Percentiles rank a stretch among this genome's conserved stretches.
These are phyloP conservation scores for Ptyas mucosa DNA, from an alignment of 2,113 vertebrate genomes.

Conservation along the genomic window DNA sequence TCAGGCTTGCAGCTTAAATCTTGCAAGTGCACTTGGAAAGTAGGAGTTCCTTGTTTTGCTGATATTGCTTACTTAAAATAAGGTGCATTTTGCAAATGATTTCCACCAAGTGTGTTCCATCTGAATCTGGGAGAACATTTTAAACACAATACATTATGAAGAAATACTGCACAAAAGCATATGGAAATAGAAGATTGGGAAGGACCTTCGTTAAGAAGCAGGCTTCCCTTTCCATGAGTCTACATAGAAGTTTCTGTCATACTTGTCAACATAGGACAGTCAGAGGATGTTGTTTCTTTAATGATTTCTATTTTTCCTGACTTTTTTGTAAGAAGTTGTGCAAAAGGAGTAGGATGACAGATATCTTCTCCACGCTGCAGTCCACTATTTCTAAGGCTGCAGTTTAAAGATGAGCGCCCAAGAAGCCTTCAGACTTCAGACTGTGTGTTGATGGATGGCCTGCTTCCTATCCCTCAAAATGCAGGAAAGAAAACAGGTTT, in stretches of 20 bases:
- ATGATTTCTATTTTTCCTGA: neutral
- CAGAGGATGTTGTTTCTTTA: neutral
- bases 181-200: neutral
- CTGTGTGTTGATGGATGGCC: neutral
- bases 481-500: neutral
- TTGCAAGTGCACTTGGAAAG: neutral
- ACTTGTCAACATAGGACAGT: neutral
- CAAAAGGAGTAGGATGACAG: neutral
- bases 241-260: neutral
- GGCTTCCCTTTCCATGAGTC: neutral
- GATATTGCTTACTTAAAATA: neutral
- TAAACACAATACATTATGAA: neutral
- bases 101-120: neutral
- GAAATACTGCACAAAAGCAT: neutral
- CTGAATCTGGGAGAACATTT: neutral
- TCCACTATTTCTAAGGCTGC: neutral
- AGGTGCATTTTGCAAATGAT: neutral
- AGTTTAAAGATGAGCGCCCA: neutral
- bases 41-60: neutral
- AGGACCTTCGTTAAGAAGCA: neutral
- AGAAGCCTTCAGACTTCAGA: neutral
- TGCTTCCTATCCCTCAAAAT: neutral
- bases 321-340: neutral
- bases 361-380: neutral
- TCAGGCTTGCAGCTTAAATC: neutral